phyloP scores from a whole-genome alignment of 2,888 invertebrate species.

The Tupiocoris notatus region DNA sequence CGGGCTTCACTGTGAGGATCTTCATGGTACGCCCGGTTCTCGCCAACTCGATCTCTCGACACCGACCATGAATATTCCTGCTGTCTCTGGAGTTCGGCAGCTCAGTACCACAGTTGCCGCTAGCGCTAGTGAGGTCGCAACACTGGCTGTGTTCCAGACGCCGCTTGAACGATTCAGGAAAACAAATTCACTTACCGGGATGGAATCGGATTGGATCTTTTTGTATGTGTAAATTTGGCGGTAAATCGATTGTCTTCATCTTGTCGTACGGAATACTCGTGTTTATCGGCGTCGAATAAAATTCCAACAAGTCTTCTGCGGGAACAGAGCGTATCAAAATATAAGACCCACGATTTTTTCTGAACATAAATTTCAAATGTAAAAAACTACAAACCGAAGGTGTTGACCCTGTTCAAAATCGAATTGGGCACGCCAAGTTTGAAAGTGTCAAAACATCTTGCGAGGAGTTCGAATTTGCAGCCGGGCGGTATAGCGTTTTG shows the following conservation, averaged over 20 bases:
- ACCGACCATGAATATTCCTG: no score
- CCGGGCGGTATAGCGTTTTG: slow-evolving; percentile 54
- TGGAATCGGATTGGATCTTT: slow-evolving; percentile 78
- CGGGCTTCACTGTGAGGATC: no score
- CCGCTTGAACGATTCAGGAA: no score
- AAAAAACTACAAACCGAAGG: slow-evolving; percentile 59
- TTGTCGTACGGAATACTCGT: slow-evolving; percentile 71
- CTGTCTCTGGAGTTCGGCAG: no score
- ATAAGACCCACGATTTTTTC: no score
- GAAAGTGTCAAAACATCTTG: slow-evolving; percentile 69
- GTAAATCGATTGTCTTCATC: slow-evolving; percentile 67
- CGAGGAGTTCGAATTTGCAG: slow-evolving; percentile 67
- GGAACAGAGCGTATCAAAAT: no score
- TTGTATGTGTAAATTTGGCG: slow-evolving; percentile 83
- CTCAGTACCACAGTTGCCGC: no score
- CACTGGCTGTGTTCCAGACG: no score
- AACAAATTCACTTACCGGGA: slow-evolving; percentile 69
- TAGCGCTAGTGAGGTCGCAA: no score
- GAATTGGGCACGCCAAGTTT: slow-evolving; percentile 81
- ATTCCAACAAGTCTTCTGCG: slow-evolving; percentile 66
- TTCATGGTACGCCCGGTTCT: no score
- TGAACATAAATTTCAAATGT: no score
- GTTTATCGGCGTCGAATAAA: slow-evolving; percentile 71
- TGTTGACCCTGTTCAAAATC: slow-evolving; percentile 69
- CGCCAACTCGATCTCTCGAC: no score